Evolutionary conservation across 1,140 invertebrate species (phyloP), one percentile per base, ranked within the genome.

Genomic region (Diorhabda carinulata): DNA sequence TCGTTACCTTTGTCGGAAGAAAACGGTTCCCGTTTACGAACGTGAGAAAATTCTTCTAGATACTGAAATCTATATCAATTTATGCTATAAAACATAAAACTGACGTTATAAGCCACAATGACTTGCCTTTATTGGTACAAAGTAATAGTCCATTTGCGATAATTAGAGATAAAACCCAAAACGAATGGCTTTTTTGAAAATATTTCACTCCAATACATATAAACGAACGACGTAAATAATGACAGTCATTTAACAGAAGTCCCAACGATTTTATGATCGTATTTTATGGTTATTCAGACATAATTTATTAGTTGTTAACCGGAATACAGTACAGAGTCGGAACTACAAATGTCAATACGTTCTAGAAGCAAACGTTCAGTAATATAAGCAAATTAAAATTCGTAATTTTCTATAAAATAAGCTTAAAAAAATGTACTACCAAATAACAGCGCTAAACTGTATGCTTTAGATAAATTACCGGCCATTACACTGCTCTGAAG

Each of bases 231-330:
- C 47, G 47, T 52, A 52, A 52, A 52, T 52, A 52, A 52, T 52
- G 47, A 52, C 47, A 6, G 4, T 52, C 47, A n/a, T 52, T 52
- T 52, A 52, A n/a, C 47, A 52, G 47, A 52, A 52, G 47, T 52
- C 47, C 25, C 47, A 52, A 52, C 47, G 47, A 52, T 52, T 52
- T 52, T 52, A 52, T n/a, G 47, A 52, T n/a, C 47, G 47, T n/a
- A 52, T 52, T 52, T 52, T 52, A 52, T 52, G 47, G 47, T 52
- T 52, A 52, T 52, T 52, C n/a, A 52, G n/a, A 52, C 47, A 8
- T 52, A 52, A 52, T 52, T 52, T 52, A 52, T 52, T 52, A 52
- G 47, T 52, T 52, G 47, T 52, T 52, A n/a, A n/a, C 47, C 47
- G n/a, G n/a, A n/a, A 52, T n/a, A n/a, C 47, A n/a, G n/a, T n/a